phyloP scores from a whole-genome alignment of 35 echinoderm and acorn worm species.

The Nesometra sesokonis region DNA sequence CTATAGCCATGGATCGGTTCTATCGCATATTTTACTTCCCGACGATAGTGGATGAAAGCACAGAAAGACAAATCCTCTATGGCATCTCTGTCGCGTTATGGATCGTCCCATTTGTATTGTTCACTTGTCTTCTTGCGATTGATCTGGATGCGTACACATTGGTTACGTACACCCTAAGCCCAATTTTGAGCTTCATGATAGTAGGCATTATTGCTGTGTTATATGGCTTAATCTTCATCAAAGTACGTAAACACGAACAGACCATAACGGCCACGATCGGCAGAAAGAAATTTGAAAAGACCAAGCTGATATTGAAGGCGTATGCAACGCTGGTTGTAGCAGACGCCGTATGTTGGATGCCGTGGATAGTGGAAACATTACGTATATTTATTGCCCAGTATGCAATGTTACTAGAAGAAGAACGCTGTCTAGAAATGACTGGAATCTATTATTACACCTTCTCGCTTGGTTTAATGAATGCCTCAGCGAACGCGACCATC shows the following conservation, averaged over 20 bases:
- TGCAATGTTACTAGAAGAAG: background rate
- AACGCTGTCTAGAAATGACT: background rate
- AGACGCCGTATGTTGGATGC: background rate
- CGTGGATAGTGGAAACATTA: background rate
- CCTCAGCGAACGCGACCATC: too few relatives aligned
- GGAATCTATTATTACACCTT: too few relatives aligned
- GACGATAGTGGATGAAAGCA: background rate
- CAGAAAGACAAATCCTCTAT: background rate
- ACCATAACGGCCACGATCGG: background rate
- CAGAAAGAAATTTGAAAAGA: background rate
- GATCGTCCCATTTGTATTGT: background rate
- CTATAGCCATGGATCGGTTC: background rate
- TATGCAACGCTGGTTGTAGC: background rate
- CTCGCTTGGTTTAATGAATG: too few relatives aligned
- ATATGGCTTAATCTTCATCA: background rate
- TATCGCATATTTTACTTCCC: background rate
- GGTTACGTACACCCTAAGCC: background rate
- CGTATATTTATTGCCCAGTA: background rate
- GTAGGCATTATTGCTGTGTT: background rate
- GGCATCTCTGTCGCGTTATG: background rate
- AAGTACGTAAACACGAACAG: background rate
- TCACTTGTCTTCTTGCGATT: background rate
- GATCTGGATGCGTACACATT: background rate
- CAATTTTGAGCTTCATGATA: background rate
- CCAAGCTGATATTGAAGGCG: background rate